Percentiles rank a stretch among this genome's conserved stretches.
Conservation (phyloP, 2,888 invertebrate species). For the Neoaliturus tenellus region DNA sequence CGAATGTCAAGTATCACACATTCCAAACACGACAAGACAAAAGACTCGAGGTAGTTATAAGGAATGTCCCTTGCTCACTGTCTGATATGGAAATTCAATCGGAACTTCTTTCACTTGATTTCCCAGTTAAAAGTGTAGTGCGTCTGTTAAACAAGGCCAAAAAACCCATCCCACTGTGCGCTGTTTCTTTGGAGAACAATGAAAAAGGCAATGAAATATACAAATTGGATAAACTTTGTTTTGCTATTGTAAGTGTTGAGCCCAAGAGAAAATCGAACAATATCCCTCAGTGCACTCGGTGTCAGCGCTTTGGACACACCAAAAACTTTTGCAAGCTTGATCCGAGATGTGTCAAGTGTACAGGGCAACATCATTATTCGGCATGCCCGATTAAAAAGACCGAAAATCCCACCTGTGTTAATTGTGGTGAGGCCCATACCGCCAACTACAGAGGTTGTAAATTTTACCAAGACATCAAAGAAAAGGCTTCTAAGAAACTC, state of each 20-base stretch:
- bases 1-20: not conserved
- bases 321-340: not conserved
- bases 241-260: not conserved
- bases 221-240: not conserved
- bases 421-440: not conserved
- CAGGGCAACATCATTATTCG: not conserved
- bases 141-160: not conserved
- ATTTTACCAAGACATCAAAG: not conserved
- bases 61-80: not conserved
- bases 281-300: not conserved
- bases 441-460: not conserved
- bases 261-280: not conserved
- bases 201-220: not conserved
- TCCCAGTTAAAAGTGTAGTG: not conserved
- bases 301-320: slow-evolving; percentile 10
- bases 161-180: not conserved
- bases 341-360: not conserved
- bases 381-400: not conserved
- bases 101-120: not conserved
- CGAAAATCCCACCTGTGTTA: not conserved
- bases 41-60: not conserved
- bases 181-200: not conserved
- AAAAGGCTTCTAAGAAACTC: not conserved
- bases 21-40: not conserved
- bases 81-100: not conserved